Evolutionary conservation across 2,888 invertebrate species (phyloP).

Genomic region (Hipparchia semele): DNA sequence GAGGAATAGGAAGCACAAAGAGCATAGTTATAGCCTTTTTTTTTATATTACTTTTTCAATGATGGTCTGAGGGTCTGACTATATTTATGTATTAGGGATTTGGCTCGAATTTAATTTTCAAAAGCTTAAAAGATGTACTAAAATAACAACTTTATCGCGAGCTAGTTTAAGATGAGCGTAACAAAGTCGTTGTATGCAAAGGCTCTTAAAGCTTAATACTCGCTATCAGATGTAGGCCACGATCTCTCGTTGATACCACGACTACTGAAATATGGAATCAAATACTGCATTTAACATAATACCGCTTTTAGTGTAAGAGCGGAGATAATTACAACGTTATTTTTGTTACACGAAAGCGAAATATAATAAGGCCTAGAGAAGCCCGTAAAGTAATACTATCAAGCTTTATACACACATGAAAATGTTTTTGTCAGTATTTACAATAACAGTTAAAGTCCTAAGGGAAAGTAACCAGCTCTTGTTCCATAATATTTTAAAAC

Average conservation of each 20-base stretch:
- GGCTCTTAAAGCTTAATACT: slow-evolving; percentile 11
- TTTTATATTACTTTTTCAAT: too few relatives aligned
- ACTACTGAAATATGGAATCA: slow-evolving; percentile 32
- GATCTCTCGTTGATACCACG: slow-evolving; percentile 27
- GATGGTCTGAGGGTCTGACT: too few relatives aligned
- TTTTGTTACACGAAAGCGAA: slow-evolving; percentile 29
- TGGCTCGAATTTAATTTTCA: too few relatives aligned
- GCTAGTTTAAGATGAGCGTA: neutral
- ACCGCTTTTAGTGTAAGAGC: slow-evolving; percentile 35
- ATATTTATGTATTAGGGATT: too few relatives aligned
- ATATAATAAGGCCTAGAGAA: slow-evolving; percentile 10
- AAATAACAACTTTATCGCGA: too few relatives aligned
- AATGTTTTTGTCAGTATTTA: neutral
- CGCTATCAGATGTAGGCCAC: slow-evolving; percentile 27
- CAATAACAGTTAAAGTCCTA: too few relatives aligned
- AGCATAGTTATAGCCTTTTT: too few relatives aligned
- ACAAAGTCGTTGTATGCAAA: neutral
- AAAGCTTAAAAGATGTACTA: too few relatives aligned
- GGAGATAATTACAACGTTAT: slow-evolving; percentile 32
- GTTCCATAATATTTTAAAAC: neutral
- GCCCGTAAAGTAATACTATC: neutral
- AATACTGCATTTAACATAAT: slow-evolving; percentile 27
- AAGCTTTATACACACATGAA: neutral
- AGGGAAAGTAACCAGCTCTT: neutral
- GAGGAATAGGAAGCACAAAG: too few relatives aligned